Evolutionary conservation across 2,113 vertebrate species (phyloP).

Genomic region (Pygoscelis antarcticus): DNA sequence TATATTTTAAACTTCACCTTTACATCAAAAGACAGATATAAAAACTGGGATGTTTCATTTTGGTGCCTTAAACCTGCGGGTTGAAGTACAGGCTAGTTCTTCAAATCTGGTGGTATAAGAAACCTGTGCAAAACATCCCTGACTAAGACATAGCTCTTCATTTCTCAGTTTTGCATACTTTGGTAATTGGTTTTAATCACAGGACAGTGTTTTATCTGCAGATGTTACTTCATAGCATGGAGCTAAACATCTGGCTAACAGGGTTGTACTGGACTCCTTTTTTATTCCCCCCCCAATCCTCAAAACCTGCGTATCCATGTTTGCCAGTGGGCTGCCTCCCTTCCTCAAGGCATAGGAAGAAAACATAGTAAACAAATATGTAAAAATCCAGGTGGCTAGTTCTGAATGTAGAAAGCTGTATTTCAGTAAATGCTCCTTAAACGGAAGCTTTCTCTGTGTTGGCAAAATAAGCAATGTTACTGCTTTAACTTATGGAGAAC

Average conservation of each 20-base stretch:
- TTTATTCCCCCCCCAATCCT: neutral
- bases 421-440: neutral
- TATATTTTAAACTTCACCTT: neutral
- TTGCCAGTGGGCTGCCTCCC: neutral
- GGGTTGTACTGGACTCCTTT: neutral
- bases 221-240: neutral
- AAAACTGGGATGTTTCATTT: conserved; percentile 12
- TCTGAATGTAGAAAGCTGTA: neutral
- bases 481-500: neutral
- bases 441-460: neutral
- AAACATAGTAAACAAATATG: neutral
- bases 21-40: neutral
- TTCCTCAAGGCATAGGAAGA: neutral
- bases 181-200: neutral
- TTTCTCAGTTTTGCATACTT: neutral
- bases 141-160: neutral
- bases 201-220: neutral
- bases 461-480: neutral
- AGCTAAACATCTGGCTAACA: neutral
- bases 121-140: neutral
- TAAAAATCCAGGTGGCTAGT: neutral
- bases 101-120: neutral
- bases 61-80: neutral
- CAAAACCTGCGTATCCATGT: neutral
- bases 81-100: conserved; percentile 15